These are phyloP conservation scores for Crocidura indochinensis DNA, from an alignment of 2,797 vertebrate genomes.

Conservation along the genomic window DNA sequence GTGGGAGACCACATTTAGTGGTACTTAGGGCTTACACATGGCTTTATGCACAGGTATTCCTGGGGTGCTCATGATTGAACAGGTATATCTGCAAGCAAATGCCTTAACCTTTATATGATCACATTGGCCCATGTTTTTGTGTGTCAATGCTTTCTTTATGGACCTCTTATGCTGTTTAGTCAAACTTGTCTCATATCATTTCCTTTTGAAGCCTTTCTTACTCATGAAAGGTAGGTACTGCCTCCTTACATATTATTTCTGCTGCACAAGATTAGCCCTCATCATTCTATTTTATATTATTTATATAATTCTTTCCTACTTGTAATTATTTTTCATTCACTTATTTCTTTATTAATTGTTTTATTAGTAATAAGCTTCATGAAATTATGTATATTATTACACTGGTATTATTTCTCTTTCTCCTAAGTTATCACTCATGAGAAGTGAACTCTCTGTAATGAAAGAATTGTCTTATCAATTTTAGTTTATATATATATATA, in stretches of 20 bases:
- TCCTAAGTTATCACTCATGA: conserved; percentile 39
- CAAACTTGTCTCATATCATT: background rate
- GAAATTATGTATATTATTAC: conserved; percentile 1
- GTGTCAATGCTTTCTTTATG: background rate
- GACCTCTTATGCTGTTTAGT: background rate
- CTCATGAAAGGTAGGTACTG: background rate
- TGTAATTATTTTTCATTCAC: conserved; percentile 40
- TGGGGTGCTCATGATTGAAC: too few relatives aligned
- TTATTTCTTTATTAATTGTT: conserved; percentile 49
- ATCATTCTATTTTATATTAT: background rate
- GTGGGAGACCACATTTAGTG: too few relatives aligned
- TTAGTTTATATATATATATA: conserved; percentile 24
- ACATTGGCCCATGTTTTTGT: too few relatives aligned
- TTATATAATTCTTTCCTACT: background rate
- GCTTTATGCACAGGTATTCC: too few relatives aligned
- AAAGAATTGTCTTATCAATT: conserved; percentile 60
- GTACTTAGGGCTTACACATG: too few relatives aligned
- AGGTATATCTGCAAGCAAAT: too few relatives aligned
- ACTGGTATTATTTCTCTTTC: conserved; percentile 29
- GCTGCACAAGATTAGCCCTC: background rate
- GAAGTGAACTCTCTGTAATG: conserved; percentile 24
- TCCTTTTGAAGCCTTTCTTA: background rate
- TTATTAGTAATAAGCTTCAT: conserved; percentile 51
- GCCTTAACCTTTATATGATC: too few relatives aligned
- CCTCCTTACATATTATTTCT: too few relatives aligned